A percentile compares a stretch with the other conserved stretches of the same genome.
Conservation (phyloP, 2,113 vertebrate species). For the Scophthalmus maximus region DNA sequence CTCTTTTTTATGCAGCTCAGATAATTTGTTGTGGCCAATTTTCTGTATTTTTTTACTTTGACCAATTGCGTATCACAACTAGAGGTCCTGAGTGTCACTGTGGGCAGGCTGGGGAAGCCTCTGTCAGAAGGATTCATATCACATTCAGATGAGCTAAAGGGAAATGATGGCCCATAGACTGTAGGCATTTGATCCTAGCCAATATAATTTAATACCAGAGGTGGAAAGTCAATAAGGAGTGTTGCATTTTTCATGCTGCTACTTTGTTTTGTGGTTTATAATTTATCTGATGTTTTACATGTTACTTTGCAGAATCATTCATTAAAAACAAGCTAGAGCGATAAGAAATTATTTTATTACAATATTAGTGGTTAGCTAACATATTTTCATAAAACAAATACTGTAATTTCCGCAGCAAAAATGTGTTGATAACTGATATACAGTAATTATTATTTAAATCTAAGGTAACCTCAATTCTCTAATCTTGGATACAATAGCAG, state of each 20-base stretch:
- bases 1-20: background rate
- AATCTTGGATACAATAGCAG: background rate
- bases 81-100: background rate
- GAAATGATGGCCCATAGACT: too few relatives aligned
- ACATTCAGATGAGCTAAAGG: too few relatives aligned
- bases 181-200: too few relatives aligned
- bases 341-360: background rate
- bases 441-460: background rate
- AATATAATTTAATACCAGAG: conserved; percentile 41
- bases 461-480: background rate
- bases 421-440: background rate
- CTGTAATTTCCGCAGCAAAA: background rate
- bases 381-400: background rate
- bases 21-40: background rate
- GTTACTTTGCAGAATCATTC: background rate
- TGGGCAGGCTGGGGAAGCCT: conserved; percentile 16
- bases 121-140: too few relatives aligned
- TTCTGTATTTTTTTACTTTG: background rate
- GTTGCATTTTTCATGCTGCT: background rate
- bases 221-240: conserved; percentile 33
- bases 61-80: background rate
- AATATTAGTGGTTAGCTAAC: background rate
- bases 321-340: background rate
- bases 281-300: background rate
- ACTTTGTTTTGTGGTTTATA: background rate